These are phyloP conservation scores for Cyclura pinguis DNA, from an alignment of 2,797 vertebrate genomes.

Conservation along the genomic window DNA sequence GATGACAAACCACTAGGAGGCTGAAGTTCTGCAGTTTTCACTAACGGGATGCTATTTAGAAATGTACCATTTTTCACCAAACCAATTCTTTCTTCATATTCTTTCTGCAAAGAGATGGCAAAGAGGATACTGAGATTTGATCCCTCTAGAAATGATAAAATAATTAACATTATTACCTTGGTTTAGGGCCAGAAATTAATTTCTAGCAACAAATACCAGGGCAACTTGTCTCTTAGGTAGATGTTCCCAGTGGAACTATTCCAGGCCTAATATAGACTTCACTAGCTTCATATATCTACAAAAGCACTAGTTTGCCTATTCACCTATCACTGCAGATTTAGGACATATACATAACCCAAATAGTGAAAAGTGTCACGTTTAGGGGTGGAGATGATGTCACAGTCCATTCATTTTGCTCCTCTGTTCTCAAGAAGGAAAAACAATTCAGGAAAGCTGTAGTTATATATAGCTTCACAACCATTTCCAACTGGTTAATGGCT, in stretches of 20 bases:
- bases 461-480: background rate
- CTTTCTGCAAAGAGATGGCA: slow-evolving; percentile 72
- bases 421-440: no score
- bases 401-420: background rate
- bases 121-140: background rate
- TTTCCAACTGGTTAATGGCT: background rate
- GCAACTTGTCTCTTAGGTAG: background rate
- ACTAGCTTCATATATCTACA: background rate
- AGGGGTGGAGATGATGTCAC: no score
- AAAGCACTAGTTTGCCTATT: background rate
- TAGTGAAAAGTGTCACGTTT: background rate
- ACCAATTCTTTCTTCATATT: slow-evolving; percentile 83
- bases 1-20: slow-evolving; percentile 49
- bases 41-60: slow-evolving; percentile 66
- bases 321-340: background rate
- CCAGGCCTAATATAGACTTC: background rate
- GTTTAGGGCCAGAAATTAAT: background rate
- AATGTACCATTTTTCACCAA: slow-evolving; percentile 76
- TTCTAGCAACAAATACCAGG: background rate
- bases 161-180: background rate
- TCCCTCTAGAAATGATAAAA: background rate
- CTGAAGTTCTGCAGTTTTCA: slow-evolving; percentile 54
- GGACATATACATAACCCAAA: background rate
- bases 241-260: background rate
- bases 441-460: background rate